These are phyloP conservation scores for Ericerus pela DNA, from an alignment of 1,140 invertebrate genomes.

Conservation along the genomic window DNA sequence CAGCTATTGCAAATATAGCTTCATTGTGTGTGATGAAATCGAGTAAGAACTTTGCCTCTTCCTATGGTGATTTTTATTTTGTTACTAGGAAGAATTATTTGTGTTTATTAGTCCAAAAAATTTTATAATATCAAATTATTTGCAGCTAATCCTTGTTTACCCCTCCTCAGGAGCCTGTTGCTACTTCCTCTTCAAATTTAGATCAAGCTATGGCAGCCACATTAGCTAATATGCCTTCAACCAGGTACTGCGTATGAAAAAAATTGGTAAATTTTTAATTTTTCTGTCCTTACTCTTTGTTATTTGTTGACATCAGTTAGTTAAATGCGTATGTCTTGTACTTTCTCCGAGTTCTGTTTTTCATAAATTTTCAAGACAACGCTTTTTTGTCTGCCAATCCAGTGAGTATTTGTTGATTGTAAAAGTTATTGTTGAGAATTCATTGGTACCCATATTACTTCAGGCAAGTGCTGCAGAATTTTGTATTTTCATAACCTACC, in stretches of 20 bases:
- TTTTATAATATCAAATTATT: neutral
- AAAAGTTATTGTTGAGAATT: too few species aligned
- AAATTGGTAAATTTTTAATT: neutral
- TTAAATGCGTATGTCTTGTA: constrained; percentile 38
- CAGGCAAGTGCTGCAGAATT: too few species aligned
- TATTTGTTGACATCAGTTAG: constrained; percentile 22
- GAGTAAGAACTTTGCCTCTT: neutral
- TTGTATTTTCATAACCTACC: too few species aligned
- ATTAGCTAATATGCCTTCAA: constrained; percentile 49
- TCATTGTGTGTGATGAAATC: neutral
- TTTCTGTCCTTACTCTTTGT: neutral
- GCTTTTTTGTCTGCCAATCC: too few species aligned
- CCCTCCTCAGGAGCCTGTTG: neutral
- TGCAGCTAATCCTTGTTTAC: neutral
- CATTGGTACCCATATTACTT: too few species aligned
- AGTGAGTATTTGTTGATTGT: too few species aligned
- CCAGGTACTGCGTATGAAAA: constrained; percentile 1
- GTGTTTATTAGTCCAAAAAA: neutral
- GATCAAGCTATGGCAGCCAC: constrained; percentile 90
- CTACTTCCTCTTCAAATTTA: constrained; percentile 59
- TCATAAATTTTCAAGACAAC: constrained; percentile 85
- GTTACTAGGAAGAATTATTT: too few species aligned
- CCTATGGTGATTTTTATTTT: neutral
- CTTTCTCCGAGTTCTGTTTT: constrained; percentile 36
- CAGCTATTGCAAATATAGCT: neutral